phyloP scores from a whole-genome alignment of 2,797 vertebrate genomes.

The Craterocephalus amniculus region DNA sequence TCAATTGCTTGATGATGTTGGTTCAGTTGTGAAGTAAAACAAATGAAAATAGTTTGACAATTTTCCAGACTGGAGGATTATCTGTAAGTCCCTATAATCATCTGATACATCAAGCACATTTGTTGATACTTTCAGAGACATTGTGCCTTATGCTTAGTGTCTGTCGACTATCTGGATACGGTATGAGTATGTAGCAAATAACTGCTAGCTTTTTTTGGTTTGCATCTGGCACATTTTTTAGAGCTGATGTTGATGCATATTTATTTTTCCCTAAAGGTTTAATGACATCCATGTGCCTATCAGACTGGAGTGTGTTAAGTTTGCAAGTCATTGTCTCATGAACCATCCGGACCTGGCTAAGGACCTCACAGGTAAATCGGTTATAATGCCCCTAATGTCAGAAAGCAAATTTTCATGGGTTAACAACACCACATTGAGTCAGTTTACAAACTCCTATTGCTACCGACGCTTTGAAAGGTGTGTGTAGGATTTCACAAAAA shows the following conservation, averaged over 20 bases:
- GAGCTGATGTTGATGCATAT: neutral
- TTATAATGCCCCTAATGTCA: neutral
- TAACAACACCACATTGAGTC: neutral
- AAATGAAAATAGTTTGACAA: neutral
- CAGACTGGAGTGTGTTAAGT: conserved; percentile 97
- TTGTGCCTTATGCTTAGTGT: neutral
- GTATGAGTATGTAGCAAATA: neutral
- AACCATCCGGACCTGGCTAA: conserved; percentile 98
- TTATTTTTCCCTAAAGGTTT: conserved; percentile 82
- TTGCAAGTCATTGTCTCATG: conserved; percentile 98
- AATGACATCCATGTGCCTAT: conserved; percentile 99
- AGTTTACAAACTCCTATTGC: neutral
- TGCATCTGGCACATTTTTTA: neutral
- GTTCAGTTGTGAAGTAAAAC: conserved; percentile 1
- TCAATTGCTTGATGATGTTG: neutral
- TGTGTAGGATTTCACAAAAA: neutral
- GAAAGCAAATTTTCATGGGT: neutral
- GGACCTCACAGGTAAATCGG: conserved; percentile 92
- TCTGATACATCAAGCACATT: neutral
- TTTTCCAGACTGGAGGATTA: neutral
- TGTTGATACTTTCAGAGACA: neutral
- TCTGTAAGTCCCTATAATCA: neutral
- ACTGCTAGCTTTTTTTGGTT: neutral
- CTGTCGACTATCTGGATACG: neutral
- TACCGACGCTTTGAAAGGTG: neutral